Evolutionary conservation across 2,888 invertebrate genomes (phyloP).

Genomic region (Silvanus unidentatus): DNA sequence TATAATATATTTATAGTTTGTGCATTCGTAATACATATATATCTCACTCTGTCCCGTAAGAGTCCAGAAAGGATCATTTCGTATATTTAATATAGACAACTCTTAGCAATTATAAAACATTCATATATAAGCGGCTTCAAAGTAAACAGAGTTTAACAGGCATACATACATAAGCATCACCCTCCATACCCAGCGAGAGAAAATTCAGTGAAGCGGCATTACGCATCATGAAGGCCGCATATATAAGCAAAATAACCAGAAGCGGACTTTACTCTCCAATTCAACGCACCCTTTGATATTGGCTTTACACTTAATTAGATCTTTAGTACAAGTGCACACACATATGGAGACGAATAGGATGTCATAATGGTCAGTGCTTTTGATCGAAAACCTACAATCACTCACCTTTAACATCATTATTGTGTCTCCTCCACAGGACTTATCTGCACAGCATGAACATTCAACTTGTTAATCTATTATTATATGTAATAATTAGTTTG

Average conservation of each 20-base stretch:
- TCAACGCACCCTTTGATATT: conserved; percentile 30
- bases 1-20: no score
- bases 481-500: conserved; percentile 10
- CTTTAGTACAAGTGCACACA: conserved; percentile 17
- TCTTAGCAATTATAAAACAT: no score
- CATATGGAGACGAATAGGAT: conserved; percentile 10
- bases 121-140: neutral
- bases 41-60: no score
- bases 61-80: no score
- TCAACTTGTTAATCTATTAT: conserved; percentile 7
- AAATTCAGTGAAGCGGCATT: conserved; percentile 9
- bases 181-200: neutral
- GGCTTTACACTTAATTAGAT: conserved; percentile 29
- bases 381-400: conserved; percentile 3
- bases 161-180: neutral
- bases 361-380: conserved; percentile 11
- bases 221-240: conserved; percentile 16
- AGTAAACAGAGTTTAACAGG: neutral
- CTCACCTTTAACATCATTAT: neutral
- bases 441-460: neutral
- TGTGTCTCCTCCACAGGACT: neutral
- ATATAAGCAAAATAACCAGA: conserved; percentile 27
- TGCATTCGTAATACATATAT: no score
- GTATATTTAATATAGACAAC: no score
- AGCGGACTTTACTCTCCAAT: conserved; percentile 29